Percentiles rank a stretch among this genome's conserved stretches.
phyloP scores from a whole-genome alignment of 2,113 vertebrate genomes.

The Nerophis ophidion region DNA sequence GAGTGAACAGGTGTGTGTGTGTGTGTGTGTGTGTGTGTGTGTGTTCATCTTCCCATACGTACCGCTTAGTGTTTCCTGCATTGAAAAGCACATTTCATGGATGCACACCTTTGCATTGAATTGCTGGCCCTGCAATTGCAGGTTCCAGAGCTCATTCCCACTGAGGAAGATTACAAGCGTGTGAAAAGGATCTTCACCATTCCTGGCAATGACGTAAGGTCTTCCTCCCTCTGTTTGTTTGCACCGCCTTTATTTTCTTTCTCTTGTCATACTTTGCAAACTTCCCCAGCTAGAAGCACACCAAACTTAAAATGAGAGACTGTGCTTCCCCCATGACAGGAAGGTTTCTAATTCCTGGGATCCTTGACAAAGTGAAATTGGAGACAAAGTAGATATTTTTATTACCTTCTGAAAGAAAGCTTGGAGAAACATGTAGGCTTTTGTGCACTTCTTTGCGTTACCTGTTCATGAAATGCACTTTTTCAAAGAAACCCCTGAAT shows the following conservation, averaged over 20 bases:
- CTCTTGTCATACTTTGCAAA: conserved; percentile 1
- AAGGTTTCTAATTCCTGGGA: conserved; percentile 8
- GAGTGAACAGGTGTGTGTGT: conserved; percentile 59
- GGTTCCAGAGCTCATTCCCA: conserved; percentile 70
- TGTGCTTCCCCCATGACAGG: neutral
- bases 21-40: conserved; percentile 14
- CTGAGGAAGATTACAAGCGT: conserved; percentile 80
- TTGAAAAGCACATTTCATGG: neutral
- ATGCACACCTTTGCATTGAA: conserved; percentile 12
- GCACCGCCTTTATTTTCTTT: conserved; percentile 16
- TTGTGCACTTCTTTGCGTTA: too few species aligned
- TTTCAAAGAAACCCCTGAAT: too few species aligned
- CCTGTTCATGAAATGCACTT: too few species aligned
- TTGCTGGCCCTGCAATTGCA: conserved; percentile 69
- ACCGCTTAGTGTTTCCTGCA: neutral
- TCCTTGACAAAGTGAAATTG: conserved; percentile 18
- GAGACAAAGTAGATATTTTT: neutral
- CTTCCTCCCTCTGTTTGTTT: conserved; percentile 23
- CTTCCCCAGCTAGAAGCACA: conserved; percentile 3
- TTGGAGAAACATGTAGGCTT: neutral
- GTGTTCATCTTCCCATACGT: conserved; percentile 15
- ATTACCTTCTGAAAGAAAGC: neutral
- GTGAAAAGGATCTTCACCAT: conserved; percentile 84
- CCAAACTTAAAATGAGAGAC: conserved; percentile 4
- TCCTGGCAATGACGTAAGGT: conserved; percentile 72